Conservation (phyloP, 35 echinoderm and acorn worm genomes). For the Lytechinus pictus region DNA sequence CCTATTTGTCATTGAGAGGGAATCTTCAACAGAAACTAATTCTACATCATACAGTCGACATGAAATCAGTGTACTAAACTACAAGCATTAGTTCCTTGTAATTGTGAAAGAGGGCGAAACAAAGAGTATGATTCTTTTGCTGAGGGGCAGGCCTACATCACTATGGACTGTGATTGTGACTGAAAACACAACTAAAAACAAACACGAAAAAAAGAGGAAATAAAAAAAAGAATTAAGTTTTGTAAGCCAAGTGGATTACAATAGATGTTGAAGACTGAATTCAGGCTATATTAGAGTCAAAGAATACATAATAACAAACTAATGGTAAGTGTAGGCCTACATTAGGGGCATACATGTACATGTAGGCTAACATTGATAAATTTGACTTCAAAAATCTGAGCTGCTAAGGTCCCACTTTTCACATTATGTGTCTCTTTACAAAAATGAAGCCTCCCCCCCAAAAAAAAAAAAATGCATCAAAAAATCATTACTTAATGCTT, state of each 20-base stretch:
- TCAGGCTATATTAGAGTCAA: background rate
- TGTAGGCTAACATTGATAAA: background rate
- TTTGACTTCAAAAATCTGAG: too few species aligned
- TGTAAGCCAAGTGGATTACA: background rate
- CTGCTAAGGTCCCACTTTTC: too few species aligned
- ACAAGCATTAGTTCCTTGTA: background rate
- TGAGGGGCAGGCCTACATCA: background rate
- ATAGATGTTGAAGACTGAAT: background rate
- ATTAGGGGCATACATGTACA: background rate
- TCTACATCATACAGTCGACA: background rate
- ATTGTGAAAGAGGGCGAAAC: background rate
- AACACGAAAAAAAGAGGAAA: background rate
- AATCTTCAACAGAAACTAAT: background rate
- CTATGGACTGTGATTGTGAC: background rate
- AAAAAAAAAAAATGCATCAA: too few species aligned
- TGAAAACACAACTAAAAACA: background rate
- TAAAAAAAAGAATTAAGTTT: background rate
- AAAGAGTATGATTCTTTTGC: background rate
- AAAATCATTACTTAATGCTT: too few species aligned
- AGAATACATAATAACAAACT: background rate
- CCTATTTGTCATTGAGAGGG: background rate
- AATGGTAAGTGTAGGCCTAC: background rate
- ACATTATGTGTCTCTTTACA: too few species aligned
- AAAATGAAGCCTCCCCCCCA: too few species aligned
- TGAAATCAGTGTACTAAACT: background rate